A percentile compares a stretch with the other conserved stretches of the same genome.
These are phyloP conservation scores for Gracilinanus agilis DNA, from an alignment of 2,113 vertebrate species.

Conservation along the genomic window DNA sequence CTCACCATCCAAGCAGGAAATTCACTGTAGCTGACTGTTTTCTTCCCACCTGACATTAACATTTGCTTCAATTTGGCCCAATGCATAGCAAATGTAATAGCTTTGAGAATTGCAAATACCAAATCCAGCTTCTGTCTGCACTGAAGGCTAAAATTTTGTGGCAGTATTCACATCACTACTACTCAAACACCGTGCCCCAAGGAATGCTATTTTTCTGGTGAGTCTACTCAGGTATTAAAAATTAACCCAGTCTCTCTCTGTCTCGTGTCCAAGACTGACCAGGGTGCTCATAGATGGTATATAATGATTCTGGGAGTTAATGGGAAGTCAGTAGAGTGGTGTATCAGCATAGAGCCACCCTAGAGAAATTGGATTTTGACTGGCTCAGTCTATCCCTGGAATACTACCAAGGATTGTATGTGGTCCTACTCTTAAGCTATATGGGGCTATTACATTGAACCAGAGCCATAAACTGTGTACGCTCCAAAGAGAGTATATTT, in stretches of 20 bases:
- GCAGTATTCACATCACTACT: neutral
- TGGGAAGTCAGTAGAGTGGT: neutral
- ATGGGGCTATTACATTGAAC: neutral
- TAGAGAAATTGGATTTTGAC: conserved; percentile 18
- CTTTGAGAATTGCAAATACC: neutral
- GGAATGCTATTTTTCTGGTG: neutral
- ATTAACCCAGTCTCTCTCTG: neutral
- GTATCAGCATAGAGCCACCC: neutral
- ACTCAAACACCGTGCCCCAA: neutral
- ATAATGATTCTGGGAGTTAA: neutral
- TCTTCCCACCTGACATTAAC: neutral
- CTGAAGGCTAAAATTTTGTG: neutral
- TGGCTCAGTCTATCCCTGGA: neutral
- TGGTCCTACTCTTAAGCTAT: neutral
- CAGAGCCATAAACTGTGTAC: neutral
- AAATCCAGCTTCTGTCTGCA: neutral
- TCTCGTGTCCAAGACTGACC: neutral
- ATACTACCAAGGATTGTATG: neutral
- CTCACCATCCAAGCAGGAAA: neutral
- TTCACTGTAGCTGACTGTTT: neutral
- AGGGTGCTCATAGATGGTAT: neutral
- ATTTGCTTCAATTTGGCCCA: conserved; percentile 7
- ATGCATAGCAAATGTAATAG: neutral
- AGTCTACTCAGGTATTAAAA: neutral
- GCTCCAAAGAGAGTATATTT: neutral